A percentile compares a stretch with the other conserved stretches of the same genome.
Evolutionary conservation across 2,113 vertebrate species (phyloP).

Genomic region (Morone chrysops): DNA sequence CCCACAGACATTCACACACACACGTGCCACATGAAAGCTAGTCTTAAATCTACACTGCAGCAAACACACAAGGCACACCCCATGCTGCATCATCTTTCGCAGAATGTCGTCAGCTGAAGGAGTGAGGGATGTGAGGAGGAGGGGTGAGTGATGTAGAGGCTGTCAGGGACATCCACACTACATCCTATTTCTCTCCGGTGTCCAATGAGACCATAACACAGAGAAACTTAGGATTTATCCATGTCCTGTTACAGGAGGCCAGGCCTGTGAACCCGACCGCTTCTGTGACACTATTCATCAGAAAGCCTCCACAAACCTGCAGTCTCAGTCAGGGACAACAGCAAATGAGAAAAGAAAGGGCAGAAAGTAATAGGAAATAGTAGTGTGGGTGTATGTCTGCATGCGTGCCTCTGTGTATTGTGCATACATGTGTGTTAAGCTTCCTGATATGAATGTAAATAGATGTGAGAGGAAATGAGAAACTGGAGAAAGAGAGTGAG

Average conservation of each 20-base stretch:
- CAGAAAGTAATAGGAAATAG: constrained; percentile 32
- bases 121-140: constrained; percentile 27
- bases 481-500: neutral
- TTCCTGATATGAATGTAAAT: constrained; percentile 46
- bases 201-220: constrained; percentile 37
- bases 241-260: constrained; percentile 49
- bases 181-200: constrained; percentile 48
- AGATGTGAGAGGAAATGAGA: constrained; percentile 57
- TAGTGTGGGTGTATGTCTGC: neutral
- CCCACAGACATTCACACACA: constrained; percentile 3
- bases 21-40: constrained; percentile 24
- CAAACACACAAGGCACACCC: constrained; percentile 12
- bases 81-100: constrained; percentile 39
- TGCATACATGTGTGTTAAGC: constrained; percentile 37
- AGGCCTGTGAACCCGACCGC: constrained; percentile 47
- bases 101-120: constrained; percentile 52
- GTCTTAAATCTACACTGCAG: constrained; percentile 19
- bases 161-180: constrained; percentile 56
- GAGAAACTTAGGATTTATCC: constrained; percentile 60
- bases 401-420: neutral
- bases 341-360: constrained; percentile 43
- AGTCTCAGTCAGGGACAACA: constrained; percentile 49
- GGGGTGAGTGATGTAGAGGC: constrained; percentile 52
- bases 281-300: constrained; percentile 55
- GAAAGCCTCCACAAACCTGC: constrained; percentile 31